phyloP scores from a whole-genome alignment of 2,888 invertebrate species.

The Drosophila antonietae region DNA sequence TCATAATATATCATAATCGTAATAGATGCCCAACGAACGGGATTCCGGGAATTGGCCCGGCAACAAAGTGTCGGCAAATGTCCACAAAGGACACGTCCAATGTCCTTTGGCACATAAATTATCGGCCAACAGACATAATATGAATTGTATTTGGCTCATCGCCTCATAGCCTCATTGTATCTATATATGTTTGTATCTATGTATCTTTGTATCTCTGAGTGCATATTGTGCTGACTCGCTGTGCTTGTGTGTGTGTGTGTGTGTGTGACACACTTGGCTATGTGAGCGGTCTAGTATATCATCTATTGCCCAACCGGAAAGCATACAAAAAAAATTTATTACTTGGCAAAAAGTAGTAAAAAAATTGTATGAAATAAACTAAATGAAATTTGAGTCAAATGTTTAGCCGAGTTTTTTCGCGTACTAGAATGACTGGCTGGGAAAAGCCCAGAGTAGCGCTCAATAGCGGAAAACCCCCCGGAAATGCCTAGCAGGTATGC shows the following conservation, averaged over 20 bases:
- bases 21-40: slow-evolving; percentile 2
- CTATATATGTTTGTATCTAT: slow-evolving; percentile 5
- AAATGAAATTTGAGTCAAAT: slow-evolving; percentile 52
- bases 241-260: slow-evolving; percentile 26
- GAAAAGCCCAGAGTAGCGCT: slow-evolving; percentile 54
- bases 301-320: slow-evolving; percentile 62
- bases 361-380: not conserved
- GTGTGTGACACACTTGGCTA: slow-evolving; percentile 62
- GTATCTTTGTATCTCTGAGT: slow-evolving; percentile 18
- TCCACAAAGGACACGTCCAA: slow-evolving; percentile 67
- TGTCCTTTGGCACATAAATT: slow-evolving; percentile 74
- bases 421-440: slow-evolving; percentile 55
- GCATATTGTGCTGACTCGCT: slow-evolving; percentile 54
- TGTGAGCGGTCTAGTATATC: slow-evolving; percentile 29
- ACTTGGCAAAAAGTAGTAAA: slow-evolving; percentile 33
- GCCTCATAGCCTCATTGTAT: slow-evolving; percentile 10
- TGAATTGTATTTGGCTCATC: slow-evolving; percentile 51
- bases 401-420: slow-evolving; percentile 30
- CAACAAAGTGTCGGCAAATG: slow-evolving; percentile 44
- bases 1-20: slow-evolving; percentile 70
- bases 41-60: slow-evolving; percentile 54
- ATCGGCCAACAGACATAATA: slow-evolving; percentile 46
- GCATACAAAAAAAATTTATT: slow-evolving; percentile 63
- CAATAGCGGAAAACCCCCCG: slow-evolving; percentile 67
- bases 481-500: slow-evolving; percentile 43